Percentiles rank a stretch among this genome's conserved stretches.
These are phyloP conservation scores for Helicolenus hilgendorfi DNA, from an alignment of 2,797 vertebrate genomes.

Conservation along the genomic window DNA sequence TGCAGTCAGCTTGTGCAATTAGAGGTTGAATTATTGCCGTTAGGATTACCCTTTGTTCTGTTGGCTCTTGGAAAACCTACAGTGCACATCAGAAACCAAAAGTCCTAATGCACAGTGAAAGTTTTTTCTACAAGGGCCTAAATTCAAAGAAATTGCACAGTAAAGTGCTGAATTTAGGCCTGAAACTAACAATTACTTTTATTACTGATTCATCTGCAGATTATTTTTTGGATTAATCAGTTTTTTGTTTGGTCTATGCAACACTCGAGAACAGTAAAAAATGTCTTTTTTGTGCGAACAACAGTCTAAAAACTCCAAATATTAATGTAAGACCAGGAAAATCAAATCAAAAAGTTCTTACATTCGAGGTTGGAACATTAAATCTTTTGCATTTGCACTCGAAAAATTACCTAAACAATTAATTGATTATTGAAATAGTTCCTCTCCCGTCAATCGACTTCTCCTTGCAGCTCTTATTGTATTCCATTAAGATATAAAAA, in stretches of 20 bases:
- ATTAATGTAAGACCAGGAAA: background rate
- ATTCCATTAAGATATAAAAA: background rate
- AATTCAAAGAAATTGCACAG: background rate
- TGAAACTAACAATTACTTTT: background rate
- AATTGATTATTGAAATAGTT: background rate
- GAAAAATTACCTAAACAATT: background rate
- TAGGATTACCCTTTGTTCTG: background rate
- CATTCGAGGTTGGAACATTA: background rate
- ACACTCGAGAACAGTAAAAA: too few species aligned
- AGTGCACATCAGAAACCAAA: background rate
- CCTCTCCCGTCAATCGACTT: too few species aligned
- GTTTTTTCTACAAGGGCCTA: background rate
- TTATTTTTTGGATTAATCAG: background rate
- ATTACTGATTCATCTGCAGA: background rate
- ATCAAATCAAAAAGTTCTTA: background rate
- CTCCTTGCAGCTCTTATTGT: background rate
- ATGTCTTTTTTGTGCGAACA: background rate
- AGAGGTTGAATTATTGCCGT: background rate
- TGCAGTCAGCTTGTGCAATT: background rate
- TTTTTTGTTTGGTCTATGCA: too few species aligned
- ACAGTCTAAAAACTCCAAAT: background rate
- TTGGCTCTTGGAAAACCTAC: background rate
- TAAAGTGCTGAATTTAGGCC: background rate
- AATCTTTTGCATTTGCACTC: background rate
- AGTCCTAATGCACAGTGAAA: background rate